phyloP scores from a whole-genome alignment of 2,888 invertebrate species.

The Ellobium chinense region DNA sequence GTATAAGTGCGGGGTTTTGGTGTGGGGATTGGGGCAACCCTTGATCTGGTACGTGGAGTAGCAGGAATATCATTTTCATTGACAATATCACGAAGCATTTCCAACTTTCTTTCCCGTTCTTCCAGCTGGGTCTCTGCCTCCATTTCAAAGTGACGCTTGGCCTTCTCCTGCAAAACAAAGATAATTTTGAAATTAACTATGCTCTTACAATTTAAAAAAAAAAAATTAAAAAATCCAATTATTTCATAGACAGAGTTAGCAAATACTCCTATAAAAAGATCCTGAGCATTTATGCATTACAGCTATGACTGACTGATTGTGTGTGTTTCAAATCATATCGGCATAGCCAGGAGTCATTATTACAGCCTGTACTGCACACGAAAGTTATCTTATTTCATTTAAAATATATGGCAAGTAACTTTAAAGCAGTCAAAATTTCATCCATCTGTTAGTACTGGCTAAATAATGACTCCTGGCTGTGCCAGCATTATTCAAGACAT shows the following conservation, averaged over 20 bases:
- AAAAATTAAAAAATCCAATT: background rate
- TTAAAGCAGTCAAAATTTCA: too few relatives aligned
- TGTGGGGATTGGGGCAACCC: slow-evolving; percentile 45
- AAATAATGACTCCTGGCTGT: too few relatives aligned
- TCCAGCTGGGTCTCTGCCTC: slow-evolving; percentile 66
- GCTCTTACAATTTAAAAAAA: background rate
- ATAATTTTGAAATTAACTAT: background rate
- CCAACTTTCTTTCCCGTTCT: slow-evolving; percentile 74
- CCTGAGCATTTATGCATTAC: too few relatives aligned
- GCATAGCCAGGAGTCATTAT: too few relatives aligned
- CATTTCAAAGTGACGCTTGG: slow-evolving; percentile 67
- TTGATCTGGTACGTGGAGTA: slow-evolving; percentile 43
- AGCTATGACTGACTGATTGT: too few relatives aligned
- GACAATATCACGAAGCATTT: slow-evolving; percentile 73
- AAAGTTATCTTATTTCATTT: too few relatives aligned
- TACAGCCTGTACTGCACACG: too few relatives aligned
- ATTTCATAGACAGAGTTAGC: background rate
- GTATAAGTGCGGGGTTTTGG: slow-evolving; percentile 62
- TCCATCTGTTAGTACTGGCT: too few relatives aligned
- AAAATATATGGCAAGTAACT: too few relatives aligned
- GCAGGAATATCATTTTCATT: slow-evolving; percentile 55
- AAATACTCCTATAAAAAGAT: too few relatives aligned
- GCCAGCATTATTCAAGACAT: too few relatives aligned
- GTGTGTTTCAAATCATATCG: too few relatives aligned
- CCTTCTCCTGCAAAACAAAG: slow-evolving; percentile 63